These are phyloP conservation scores for Aphodius granarius DNA, from an alignment of 2,888 invertebrate genomes.

Conservation along the genomic window DNA sequence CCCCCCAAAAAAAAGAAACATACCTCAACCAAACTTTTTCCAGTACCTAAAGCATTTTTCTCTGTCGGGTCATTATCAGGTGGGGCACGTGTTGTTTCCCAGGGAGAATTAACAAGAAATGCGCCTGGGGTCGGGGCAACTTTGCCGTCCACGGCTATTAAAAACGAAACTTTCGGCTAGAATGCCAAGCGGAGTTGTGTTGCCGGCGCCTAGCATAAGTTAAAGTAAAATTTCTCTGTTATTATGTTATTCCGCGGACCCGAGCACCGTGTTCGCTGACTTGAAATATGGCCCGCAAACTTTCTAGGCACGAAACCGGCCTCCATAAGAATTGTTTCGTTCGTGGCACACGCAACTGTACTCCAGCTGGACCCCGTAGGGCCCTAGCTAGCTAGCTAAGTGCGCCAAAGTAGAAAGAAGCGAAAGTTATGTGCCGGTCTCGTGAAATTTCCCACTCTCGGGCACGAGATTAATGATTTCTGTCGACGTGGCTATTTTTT, in stretches of 20 bases:
- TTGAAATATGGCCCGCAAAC: neutral
- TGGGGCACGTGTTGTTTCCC: neutral
- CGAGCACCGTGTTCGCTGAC: neutral
- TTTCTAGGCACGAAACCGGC: neutral
- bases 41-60: neutral
- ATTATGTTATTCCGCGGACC: neutral
- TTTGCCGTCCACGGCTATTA: neutral
- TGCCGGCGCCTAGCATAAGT: neutral
- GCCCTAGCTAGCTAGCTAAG: neutral
- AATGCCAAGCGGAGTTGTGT: neutral
- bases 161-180: neutral
- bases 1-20: neutral
- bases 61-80: neutral
- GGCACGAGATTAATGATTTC: neutral
- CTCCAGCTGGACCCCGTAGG: neutral
- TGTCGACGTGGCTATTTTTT: neutral
- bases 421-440: neutral
- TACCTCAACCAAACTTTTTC: no score
- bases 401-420: neutral
- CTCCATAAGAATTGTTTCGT: neutral
- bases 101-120: neutral
- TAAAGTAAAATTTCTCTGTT: neutral
- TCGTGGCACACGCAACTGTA: neutral
- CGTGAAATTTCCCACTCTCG: neutral
- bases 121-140: neutral